Evolutionary conservation across 2,113 vertebrate species (phyloP), one percentile per base, ranked within the genome.

Genomic region (Calidris pugnax): DNA sequence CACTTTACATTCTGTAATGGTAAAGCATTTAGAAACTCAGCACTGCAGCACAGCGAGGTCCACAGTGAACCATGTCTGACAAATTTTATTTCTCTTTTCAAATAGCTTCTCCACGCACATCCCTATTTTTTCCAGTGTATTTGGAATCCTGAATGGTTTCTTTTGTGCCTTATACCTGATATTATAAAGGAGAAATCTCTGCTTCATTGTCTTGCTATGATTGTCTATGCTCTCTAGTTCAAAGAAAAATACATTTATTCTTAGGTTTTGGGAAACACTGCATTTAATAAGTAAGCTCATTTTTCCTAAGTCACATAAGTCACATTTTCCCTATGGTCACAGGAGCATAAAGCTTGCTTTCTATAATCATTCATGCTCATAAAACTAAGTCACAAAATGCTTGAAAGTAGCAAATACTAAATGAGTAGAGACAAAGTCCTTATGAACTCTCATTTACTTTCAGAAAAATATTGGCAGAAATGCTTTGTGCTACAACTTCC

Each of bases 311-410:
- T 95, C 83, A n/a, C 37, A 26, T 35, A 73, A 96, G 71, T 39
- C 37, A 14, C 47, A 78, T 89, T 85, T 85, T 91, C 35, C 11
- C 14, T 88, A 17, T 75, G 71, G 95, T 87, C 86, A 91, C 11
- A 66, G 56, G 14, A 89, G 63, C 91, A 77, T 94, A 87, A 95
- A 92, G 80, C 17, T 89, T 79, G 41, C 26, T 89, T 94, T 93
- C 69, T 72, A 10, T 77, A 71, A 85, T 84, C 88, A 82, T 50
- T 89, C 71, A 56, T 73, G 82, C 43, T 82, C 35, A 68, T 64
- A 87, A 89, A 92, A 86, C 57, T 68, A 56, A 66, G 73, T 62
- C 83, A 75, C 19, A 93, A 83, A 96, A 93, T 74, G n/a, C 64
- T 85, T 76, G 57, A 85, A 93, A 84, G 51, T 15, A 86, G 30